These are phyloP conservation scores for Mongoloraphidia duomilia DNA, from an alignment of 2,888 invertebrate species.

Conservation along the genomic window DNA sequence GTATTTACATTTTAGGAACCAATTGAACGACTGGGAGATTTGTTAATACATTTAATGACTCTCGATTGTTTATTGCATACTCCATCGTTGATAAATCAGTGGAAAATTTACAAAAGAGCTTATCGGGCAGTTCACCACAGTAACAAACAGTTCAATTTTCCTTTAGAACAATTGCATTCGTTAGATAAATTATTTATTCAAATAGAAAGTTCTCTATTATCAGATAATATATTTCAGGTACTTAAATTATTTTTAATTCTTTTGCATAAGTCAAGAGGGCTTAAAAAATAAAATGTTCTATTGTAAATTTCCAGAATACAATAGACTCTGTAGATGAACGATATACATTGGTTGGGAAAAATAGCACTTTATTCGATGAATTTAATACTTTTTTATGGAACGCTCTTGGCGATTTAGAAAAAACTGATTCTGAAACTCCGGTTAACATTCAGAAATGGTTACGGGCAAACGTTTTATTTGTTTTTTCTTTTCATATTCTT, in stretches of 20 bases:
- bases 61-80: slow-evolving; percentile 51
- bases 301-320: slow-evolving; percentile 18
- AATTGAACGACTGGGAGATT: slow-evolving; percentile 44
- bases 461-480: slow-evolving; percentile 52
- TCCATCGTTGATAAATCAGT: slow-evolving; percentile 47
- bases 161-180: slow-evolving; percentile 45
- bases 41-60: slow-evolving; percentile 47
- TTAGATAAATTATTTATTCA: slow-evolving; percentile 57
- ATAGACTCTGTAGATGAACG: slow-evolving; percentile 25
- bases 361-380: slow-evolving; percentile 35
- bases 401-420: slow-evolving; percentile 45
- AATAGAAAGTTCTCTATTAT: slow-evolving; percentile 50
- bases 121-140: slow-evolving; percentile 53
- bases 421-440: slow-evolving; percentile 28
- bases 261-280: neutral
- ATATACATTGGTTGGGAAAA: slow-evolving; percentile 22
- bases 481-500: slow-evolving; percentile 55
- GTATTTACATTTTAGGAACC: slow-evolving; percentile 30
- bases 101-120: slow-evolving; percentile 63
- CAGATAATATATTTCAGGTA: slow-evolving; percentile 57
- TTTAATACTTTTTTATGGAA: slow-evolving; percentile 50
- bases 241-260: neutral
- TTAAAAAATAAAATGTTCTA: slow-evolving; percentile 1
- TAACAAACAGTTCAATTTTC: slow-evolving; percentile 42
- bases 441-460: slow-evolving; percentile 36